Percentiles rank a stretch among this genome's conserved stretches.
Evolutionary conservation across 2,888 invertebrate species (phyloP).

Genomic region (Hypomecis punctinalis): DNA sequence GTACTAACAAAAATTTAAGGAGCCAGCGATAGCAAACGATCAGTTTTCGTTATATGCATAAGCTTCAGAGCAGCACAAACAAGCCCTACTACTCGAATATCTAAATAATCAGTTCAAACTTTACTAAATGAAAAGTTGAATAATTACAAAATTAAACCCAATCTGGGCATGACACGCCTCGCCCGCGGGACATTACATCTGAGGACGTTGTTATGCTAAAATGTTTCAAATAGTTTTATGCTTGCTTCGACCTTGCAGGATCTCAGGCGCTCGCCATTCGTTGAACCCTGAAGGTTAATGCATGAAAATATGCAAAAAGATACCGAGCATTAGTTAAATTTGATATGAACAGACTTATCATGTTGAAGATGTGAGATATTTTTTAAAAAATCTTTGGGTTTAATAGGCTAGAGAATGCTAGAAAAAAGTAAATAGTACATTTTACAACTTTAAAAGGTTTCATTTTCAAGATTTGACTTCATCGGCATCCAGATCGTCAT

Average conservation of each 20-base stretch:
- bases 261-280: conserved; percentile 12
- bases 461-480: no score
- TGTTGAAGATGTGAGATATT: background rate
- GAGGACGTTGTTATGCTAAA: conserved; percentile 1
- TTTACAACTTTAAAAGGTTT: no score
- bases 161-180: background rate
- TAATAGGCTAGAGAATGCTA: no score
- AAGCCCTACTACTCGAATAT: no score
- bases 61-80: no score
- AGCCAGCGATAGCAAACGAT: no score
- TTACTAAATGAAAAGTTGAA: background rate
- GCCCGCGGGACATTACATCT: background rate
- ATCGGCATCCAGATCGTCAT: no score
- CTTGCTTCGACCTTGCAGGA: background rate
- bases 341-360: background rate
- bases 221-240: conserved; percentile 7
- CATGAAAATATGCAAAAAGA: conserved; percentile 14
- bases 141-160: background rate
- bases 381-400: background rate
- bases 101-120: background rate
- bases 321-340: background rate
- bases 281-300: conserved; percentile 22
- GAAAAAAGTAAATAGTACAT: no score
- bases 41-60: no score
- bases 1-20: no score